A percentile compares a stretch with the other conserved stretches of the same genome.
Evolutionary conservation across 2,888 invertebrate species (phyloP).

Genomic region (Ophion ventricosus): DNA sequence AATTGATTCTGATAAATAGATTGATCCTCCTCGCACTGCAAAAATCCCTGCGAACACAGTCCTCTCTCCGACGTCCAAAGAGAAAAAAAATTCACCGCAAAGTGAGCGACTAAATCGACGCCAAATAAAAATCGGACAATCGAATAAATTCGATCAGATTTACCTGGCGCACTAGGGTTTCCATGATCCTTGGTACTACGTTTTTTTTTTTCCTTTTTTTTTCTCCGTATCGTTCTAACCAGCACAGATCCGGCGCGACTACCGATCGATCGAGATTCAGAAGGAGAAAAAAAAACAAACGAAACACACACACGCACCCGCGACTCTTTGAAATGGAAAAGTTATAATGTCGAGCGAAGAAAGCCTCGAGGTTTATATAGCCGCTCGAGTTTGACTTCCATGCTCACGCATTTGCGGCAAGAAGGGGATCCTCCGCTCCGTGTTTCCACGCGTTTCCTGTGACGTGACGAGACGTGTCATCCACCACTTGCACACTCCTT

Average conservation of each 20-base stretch:
- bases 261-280: background rate
- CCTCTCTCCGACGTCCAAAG: too few species aligned
- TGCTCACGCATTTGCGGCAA: conserved; percentile 20
- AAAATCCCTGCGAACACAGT: background rate
- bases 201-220: background rate
- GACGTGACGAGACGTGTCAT: conserved; percentile 61
- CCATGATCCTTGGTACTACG: conserved; percentile 39
- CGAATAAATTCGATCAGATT: conserved; percentile 22
- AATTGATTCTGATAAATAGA: background rate
- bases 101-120: too few species aligned
- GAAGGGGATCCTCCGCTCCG: conserved; percentile 31
- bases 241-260: conserved; percentile 20
- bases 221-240: background rate
- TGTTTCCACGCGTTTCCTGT: conserved; percentile 66
- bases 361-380: conserved; percentile 62
- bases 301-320: conserved; percentile 36
- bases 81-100: too few species aligned
- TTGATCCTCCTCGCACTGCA: background rate
- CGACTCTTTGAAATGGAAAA: conserved; percentile 53
- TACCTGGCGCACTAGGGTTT: conserved; percentile 64
- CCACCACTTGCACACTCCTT: conserved; percentile 28
- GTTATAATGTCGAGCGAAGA: conserved; percentile 58
- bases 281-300: background rate
- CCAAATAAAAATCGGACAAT: background rate
- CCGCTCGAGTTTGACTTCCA: conserved; percentile 62